These are phyloP conservation scores for Stegophylla sp. DNA, from an alignment of 2,888 invertebrate species.

Conservation along the genomic window DNA sequence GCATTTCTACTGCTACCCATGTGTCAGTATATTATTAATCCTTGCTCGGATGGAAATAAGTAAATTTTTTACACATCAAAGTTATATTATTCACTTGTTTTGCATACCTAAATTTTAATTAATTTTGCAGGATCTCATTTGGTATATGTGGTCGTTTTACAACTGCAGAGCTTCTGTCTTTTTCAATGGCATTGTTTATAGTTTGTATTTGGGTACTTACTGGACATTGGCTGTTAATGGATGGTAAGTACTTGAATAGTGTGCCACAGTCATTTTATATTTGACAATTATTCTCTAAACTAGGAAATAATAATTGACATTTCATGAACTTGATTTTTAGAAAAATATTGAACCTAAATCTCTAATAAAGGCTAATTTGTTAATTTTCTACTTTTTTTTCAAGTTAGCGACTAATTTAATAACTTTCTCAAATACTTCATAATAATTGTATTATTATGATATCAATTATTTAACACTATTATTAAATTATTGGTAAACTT, in stretches of 20 bases:
- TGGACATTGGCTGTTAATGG: constrained; percentile 98
- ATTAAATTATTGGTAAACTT: too few relatives aligned
- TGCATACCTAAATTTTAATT: background rate
- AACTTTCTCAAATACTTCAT: too few relatives aligned
- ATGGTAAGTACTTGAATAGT: constrained; percentile 70
- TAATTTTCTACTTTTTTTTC: too few relatives aligned
- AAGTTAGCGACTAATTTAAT: too few relatives aligned
- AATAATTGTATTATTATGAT: too few relatives aligned
- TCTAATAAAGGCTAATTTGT: too few relatives aligned
- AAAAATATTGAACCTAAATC: too few relatives aligned
- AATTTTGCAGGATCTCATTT: constrained; percentile 75
- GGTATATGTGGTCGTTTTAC: constrained; percentile 93
- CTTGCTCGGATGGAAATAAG: constrained; percentile 82
- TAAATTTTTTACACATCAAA: constrained; percentile 62
- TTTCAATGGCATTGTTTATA: constrained; percentile 87
- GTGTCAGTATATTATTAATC: constrained; percentile 92
- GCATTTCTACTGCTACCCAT: constrained; percentile 95
- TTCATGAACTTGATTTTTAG: too few relatives aligned
- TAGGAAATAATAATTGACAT: too few relatives aligned
- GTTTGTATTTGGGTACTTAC: constrained; percentile 98
- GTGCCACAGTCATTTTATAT: too few relatives aligned
- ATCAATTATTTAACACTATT: too few relatives aligned
- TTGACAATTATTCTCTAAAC: too few relatives aligned
- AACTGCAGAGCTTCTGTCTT: constrained; percentile 90
- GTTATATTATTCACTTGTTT: constrained; percentile 22